phyloP scores from a whole-genome alignment of 2,888 invertebrate genomes.

The Protophormia terraenovae region DNA sequence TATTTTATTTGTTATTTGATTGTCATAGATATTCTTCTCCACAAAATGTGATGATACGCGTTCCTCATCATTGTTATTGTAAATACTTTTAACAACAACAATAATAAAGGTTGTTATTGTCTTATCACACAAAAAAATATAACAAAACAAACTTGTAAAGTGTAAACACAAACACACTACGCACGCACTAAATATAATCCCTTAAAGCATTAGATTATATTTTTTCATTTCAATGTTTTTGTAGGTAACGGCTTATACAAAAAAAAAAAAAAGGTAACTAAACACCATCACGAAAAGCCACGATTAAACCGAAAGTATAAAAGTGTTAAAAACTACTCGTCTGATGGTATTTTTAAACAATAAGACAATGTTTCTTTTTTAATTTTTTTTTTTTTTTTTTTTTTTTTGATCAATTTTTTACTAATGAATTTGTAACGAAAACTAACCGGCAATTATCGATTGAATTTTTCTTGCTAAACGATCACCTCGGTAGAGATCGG shows the following conservation, averaged over 20 bases:
- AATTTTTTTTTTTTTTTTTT: too few species aligned
- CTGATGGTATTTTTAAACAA: too few species aligned
- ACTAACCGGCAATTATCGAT: background rate
- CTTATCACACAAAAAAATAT: background rate
- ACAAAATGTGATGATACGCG: background rate
- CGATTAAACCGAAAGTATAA: background rate
- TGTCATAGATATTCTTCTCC: background rate
- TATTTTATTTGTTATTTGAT: too few species aligned
- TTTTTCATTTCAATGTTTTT: background rate
- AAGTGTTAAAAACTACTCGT: too few species aligned
- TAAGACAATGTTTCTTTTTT: too few species aligned
- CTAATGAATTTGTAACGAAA: background rate
- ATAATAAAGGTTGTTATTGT: background rate
- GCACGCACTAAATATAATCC: background rate
- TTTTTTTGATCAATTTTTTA: too few species aligned
- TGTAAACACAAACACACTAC: background rate
- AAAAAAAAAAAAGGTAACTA: background rate
- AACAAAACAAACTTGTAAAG: background rate
- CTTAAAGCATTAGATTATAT: background rate
- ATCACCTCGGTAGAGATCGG: slow-evolving; percentile 80
- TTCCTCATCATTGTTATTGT: background rate
- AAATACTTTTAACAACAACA: background rate
- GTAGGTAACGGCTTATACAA: background rate
- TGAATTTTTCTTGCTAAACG: slow-evolving; percentile 70
- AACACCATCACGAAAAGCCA: background rate